Conservation (phyloP, 2,113 vertebrate species). For the Platycercus adscitus region DNA sequence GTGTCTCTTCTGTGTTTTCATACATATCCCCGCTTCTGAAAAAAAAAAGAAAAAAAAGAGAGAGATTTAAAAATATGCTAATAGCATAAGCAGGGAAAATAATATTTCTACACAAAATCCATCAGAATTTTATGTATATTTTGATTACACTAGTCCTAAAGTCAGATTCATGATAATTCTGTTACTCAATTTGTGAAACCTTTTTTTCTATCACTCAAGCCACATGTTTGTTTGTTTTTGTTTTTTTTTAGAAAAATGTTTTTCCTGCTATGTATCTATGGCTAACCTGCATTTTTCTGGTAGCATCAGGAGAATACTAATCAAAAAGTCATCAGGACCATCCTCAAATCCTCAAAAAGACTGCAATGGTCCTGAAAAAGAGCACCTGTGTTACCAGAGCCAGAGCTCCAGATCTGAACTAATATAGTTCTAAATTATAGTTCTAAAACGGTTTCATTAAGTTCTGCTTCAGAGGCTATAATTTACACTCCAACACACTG, state of each 20-base stretch:
- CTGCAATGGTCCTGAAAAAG: accelerated
- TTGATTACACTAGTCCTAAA: neutral
- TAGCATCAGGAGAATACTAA: neutral
- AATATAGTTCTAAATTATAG: neutral
- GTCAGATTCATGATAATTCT: neutral
- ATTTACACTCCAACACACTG: neutral
- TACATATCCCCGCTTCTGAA: neutral
- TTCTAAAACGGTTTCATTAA: neutral
- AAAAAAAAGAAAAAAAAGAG: neutral
- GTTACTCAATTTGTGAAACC: neutral
- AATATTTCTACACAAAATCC: neutral
- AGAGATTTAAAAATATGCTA: neutral
- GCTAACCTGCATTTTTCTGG: neutral
- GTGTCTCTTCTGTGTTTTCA: neutral
- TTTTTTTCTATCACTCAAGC: neutral
- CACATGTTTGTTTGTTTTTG: neutral
- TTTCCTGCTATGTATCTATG: neutral
- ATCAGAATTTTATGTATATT: neutral
- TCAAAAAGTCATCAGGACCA: neutral
- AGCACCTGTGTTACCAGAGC: neutral
- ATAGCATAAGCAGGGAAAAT: neutral
- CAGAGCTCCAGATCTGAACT: neutral
- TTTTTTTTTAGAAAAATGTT: neutral
- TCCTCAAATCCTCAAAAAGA: neutral
- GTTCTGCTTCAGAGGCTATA: neutral